phyloP scores from a whole-genome alignment of 2,888 invertebrate species.

The Dinocampus coccinellae region DNA sequence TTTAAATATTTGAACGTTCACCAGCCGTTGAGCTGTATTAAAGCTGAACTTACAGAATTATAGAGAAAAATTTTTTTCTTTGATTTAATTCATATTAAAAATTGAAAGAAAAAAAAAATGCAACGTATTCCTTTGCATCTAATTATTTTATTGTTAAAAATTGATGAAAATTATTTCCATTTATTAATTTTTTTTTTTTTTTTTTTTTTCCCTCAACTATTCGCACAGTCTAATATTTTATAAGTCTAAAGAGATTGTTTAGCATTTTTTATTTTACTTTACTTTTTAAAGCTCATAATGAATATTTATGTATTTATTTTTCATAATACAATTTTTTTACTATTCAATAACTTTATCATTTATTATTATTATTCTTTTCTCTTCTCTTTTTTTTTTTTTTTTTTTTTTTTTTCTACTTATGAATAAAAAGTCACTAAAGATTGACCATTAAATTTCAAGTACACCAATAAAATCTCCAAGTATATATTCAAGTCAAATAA shows the following conservation, averaged over 20 bases:
- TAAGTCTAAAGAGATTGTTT: conserved; percentile 4
- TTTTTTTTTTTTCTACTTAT: too few relatives aligned
- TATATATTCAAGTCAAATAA: neutral
- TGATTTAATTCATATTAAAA: neutral
- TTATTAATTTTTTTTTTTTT: too few relatives aligned
- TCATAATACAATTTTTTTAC: neutral
- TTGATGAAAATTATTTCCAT: too few relatives aligned
- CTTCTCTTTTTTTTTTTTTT: too few relatives aligned
- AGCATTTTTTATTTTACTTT: neutral
- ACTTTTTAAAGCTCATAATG: neutral
- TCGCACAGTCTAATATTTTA: conserved; percentile 3
- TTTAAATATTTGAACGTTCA: neutral
- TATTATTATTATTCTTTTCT: too few relatives aligned
- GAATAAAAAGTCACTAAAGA: neutral
- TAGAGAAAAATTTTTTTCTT: neutral
- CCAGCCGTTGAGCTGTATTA: neutral
- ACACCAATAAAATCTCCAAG: neutral
- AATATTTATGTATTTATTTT: neutral
- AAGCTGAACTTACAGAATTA: neutral
- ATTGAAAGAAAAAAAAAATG: neutral
- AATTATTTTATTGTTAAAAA: neutral
- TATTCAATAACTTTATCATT: too few relatives aligned
- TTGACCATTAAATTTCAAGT: neutral
- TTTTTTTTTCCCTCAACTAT: neutral
- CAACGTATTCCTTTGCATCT: conserved; percentile 2